Evolutionary conservation across 2,113 vertebrate genomes (phyloP), one percentile per base, ranked within the genome.

Genomic region (Apteryx owenii): DNA sequence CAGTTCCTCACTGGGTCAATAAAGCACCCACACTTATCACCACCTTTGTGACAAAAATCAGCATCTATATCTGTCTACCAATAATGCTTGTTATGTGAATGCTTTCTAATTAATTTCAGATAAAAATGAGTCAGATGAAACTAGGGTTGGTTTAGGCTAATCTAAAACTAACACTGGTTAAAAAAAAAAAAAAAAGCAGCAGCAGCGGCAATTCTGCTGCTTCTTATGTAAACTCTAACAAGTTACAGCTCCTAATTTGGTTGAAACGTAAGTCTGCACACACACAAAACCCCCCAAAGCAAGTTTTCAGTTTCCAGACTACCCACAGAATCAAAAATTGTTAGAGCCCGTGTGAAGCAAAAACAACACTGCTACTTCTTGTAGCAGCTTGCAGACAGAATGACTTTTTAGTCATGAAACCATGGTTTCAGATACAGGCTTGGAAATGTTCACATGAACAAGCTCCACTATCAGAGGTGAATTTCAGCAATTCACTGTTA

Each of bases 211-310:
- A 50, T 17, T 42, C 48, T 65, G 23, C 21, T 79, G 31, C 19
- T 91, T 78, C n/a, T 44, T 70, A 7, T 2, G 1, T 4, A 26
- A 79, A 2, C 1, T 56, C 58, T 40, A 44, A 58, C 17, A 38
- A 69, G 0, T 3, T 2, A 26, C 26, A 88, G 44, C 40, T 90
- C 44, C 17, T 81, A 18, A n/a, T 58, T 23, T 50, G 12, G 54
- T 36, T 58, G 19, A 58, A 90, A 75, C 22, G 70, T 1, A 40
- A 86, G 54, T 17, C 40, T 62, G 2, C 1, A 1, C 0, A 0
- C 4, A 70, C 2, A 50, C 7, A 40, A 60, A 29, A 23, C 18
- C 17, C 10, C 28, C 11, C 9, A 68, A 19, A 5, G 0, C 3
- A 2, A 16, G 7, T 72, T 69, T 85, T 54, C 65, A 42, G 14